These are phyloP conservation scores for Nemoura dubitans DNA, from an alignment of 2,888 invertebrate genomes.

Conservation along the genomic window DNA sequence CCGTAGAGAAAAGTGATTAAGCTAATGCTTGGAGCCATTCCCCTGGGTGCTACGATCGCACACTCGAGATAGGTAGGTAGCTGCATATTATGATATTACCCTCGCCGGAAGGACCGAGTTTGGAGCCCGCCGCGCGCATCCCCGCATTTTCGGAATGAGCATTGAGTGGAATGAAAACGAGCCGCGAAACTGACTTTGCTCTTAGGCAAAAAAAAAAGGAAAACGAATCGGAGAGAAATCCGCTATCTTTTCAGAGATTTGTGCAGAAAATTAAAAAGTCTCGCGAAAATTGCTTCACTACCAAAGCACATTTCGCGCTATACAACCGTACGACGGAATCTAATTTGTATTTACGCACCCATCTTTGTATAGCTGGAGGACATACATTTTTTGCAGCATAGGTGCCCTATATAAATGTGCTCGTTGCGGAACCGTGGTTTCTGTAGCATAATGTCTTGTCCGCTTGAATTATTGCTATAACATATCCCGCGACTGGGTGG, in stretches of 20 bases:
- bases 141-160: background rate
- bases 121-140: background rate
- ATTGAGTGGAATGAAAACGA: background rate
- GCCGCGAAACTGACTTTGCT: background rate
- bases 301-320: background rate
- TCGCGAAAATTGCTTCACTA: background rate
- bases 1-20: slow-evolving; percentile 31
- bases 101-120: background rate
- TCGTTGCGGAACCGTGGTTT: background rate
- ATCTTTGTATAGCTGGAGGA: background rate
- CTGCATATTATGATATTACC: no score
- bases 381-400: background rate
- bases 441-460: background rate
- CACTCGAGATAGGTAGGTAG: background rate
- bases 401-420: background rate
- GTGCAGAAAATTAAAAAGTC: background rate
- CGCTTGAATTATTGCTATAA: slow-evolving; percentile 4
- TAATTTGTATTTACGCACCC: background rate
- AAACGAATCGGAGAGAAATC: background rate
- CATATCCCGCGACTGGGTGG: background rate
- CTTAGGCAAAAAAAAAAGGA: background rate
- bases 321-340: background rate
- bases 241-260: background rate
- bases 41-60: background rate
- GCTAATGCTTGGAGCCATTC: slow-evolving; percentile 26